These are phyloP conservation scores for Ailuropoda melanoleuca DNA, from an alignment of 2,113 vertebrate genomes.

Conservation along the genomic window DNA sequence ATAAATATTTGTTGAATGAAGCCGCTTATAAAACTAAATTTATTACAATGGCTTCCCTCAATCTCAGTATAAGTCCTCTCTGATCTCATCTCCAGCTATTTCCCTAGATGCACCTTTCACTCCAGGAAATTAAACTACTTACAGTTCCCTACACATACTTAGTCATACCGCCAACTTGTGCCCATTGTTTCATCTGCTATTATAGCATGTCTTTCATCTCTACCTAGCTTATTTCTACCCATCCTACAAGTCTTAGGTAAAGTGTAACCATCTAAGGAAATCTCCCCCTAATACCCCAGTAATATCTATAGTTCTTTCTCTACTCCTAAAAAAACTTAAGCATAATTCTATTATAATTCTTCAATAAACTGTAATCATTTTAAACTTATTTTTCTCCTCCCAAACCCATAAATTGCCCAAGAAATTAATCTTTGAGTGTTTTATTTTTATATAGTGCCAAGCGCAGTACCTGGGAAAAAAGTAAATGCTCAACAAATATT, in stretches of 20 bases:
- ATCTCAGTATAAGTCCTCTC: not conserved
- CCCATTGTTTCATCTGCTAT: not conserved
- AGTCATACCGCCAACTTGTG: not conserved
- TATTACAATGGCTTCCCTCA: not conserved
- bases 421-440: not conserved
- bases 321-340: not conserved
- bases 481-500: not conserved
- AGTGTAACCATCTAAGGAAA: not conserved
- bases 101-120: not conserved
- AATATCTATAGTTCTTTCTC: not conserved
- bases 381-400: not conserved
- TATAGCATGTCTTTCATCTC: not conserved
- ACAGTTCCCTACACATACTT: not conserved
- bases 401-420: not conserved
- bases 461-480: not conserved
- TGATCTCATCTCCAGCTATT: not conserved
- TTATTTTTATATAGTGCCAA: slow-evolving; percentile 20
- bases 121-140: not conserved
- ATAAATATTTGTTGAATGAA: slow-evolving; percentile 23
- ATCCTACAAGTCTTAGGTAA: not conserved
- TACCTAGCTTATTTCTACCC: not conserved
- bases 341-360: not conserved
- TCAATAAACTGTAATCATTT: not conserved
- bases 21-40: not conserved
- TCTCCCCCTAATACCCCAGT: not conserved